A percentile compares a stretch with the other conserved stretches of the same genome.
phyloP scores from a whole-genome alignment of 2,113 vertebrate species.

The Cygnus buccinator region DNA sequence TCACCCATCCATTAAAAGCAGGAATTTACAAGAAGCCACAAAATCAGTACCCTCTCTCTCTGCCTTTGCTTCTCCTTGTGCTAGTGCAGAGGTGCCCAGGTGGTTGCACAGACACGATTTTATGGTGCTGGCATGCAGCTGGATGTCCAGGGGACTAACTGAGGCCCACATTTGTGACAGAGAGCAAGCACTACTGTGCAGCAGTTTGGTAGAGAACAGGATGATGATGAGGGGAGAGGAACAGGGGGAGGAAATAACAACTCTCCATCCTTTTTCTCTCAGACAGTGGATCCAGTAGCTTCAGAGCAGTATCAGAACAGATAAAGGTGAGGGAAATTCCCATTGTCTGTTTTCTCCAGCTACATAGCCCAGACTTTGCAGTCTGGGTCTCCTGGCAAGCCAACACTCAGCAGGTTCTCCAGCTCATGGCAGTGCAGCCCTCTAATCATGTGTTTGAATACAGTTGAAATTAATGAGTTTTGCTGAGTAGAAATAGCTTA shows the following conservation, averaged over 20 bases:
- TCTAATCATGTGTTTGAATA: background rate
- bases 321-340: background rate
- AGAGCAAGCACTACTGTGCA: background rate
- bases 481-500: background rate
- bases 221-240: background rate
- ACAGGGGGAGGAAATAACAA: background rate
- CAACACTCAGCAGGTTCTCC: background rate
- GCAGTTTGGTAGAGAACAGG: background rate
- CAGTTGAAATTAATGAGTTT: background rate
- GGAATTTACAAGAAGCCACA: background rate
- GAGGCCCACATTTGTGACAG: background rate
- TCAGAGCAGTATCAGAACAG: background rate
- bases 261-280: background rate
- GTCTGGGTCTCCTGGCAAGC: background rate
- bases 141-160: background rate
- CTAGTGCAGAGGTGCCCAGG: background rate
- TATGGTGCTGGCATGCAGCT: background rate
- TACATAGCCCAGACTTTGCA: background rate
- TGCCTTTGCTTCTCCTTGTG: background rate
- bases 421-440: rapidly evolving
- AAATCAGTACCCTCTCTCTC: background rate
- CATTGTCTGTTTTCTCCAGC: background rate
- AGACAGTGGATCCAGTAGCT: background rate
- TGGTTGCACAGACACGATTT: background rate
- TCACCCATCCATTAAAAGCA: background rate